Evolutionary conservation across 2,113 vertebrate species (phyloP), one percentile per base, ranked within the genome.

Genomic region (Rynchops niger): DNA sequence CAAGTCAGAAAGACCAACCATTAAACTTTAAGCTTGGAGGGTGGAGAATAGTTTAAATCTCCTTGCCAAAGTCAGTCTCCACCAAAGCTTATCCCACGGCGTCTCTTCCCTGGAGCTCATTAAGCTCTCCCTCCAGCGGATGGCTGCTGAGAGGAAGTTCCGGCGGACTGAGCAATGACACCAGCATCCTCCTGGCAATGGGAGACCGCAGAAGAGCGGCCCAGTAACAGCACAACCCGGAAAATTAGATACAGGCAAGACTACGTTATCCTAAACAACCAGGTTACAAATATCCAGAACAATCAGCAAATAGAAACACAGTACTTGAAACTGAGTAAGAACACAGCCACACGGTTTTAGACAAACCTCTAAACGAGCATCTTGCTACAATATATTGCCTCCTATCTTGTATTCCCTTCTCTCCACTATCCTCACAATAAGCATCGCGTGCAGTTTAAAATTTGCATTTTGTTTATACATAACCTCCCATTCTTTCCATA

Each of bases 401-500:
- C 70, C 49, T 76, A 73, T 59, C 92, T 53, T 14, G 5, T n/a
- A 67, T 63, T 93, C 92, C 71, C 85, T 90, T 53, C 86, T 56
- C 79, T 82, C 96, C 73, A 15, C 81, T 84, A 50, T 16, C 87
- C 73, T 82, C 12, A 55, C 65, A 42, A 70, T 8, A 4, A 85
- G 66, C 52, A 69, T 58, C 8, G 42, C 30, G 26, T 87, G 91
- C 81, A 82, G 58, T 21, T 96, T 19, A 36, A 72, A 85, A 93
- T 93, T 81, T 49, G 74, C 81, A 61, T 96, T 91, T 87, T 94
- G 91, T 94, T 94, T 82, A 90, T 65, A 91, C 76, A 58, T 9
- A 85, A 88, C 88, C 55, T 78, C 81, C 58, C 81, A 76, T 74
- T 95, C 61, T 93, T 97, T 82, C 96, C 97, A 97, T 93, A 87